Percentiles rank a stretch among this genome's conserved stretches.
Conservation (phyloP, 1,140 invertebrate genomes). For the Platyscapa corneri region DNA sequence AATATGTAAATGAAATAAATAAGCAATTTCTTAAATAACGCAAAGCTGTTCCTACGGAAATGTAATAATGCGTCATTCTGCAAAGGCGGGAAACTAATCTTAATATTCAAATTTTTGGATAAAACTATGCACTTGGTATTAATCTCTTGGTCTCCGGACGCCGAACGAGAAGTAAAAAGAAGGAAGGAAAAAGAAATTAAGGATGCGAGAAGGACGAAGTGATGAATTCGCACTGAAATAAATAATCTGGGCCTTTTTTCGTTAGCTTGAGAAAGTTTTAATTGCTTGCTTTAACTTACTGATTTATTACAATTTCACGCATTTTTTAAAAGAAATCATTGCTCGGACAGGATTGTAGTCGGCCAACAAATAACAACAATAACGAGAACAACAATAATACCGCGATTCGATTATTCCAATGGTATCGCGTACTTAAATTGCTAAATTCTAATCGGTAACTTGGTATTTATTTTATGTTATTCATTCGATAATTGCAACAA, state of each 20-base stretch:
- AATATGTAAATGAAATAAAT: neutral
- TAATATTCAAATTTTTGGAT: conserved; percentile 71
- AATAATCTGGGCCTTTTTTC: too few relatives aligned
- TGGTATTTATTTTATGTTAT: too few relatives aligned
- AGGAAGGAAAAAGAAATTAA: neutral
- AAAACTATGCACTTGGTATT: conserved; percentile 52
- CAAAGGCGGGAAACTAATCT: conserved; percentile 64
- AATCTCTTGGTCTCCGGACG: neutral
- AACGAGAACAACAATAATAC: too few relatives aligned
- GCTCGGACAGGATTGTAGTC: too few relatives aligned
- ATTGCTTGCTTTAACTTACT: neutral
- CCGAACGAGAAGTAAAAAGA: neutral
- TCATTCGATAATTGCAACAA: too few relatives aligned
- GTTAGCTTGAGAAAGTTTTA: neutral
- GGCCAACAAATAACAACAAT: too few relatives aligned
- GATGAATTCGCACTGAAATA: too few relatives aligned
- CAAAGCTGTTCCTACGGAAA: neutral
- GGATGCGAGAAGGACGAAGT: neutral
- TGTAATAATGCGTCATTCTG: too few relatives aligned
- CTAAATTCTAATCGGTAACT: too few relatives aligned
- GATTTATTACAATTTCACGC: neutral
- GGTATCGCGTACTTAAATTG: too few relatives aligned
- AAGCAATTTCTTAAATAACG: neutral
- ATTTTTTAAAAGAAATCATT: neutral
- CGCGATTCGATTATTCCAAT: too few relatives aligned